These are phyloP conservation scores for Lepus townsendii DNA, from an alignment of 2,797 vertebrate genomes.

Conservation along the genomic window DNA sequence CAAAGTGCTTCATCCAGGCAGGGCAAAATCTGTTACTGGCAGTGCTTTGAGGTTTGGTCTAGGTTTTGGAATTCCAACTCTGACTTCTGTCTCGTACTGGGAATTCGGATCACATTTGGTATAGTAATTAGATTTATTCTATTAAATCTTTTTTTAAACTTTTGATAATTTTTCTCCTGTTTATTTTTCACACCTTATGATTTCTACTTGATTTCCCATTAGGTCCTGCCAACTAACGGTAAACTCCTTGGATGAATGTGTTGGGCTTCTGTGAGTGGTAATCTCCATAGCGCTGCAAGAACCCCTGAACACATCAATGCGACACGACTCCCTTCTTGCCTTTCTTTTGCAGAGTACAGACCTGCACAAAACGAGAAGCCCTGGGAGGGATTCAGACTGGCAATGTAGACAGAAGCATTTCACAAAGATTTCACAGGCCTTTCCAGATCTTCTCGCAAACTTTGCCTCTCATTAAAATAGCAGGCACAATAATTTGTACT, in stretches of 20 bases:
- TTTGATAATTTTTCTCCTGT: constrained; percentile 68
- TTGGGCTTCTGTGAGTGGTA: constrained; percentile 56
- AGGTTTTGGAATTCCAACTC: background rate
- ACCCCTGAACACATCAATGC: constrained; percentile 51
- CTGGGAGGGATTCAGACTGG: background rate
- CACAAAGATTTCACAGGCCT: constrained; percentile 9
- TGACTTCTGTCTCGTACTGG: background rate
- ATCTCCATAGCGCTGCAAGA: constrained; percentile 17
- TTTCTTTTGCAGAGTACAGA: background rate
- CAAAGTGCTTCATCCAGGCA: background rate
- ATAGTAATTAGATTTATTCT: constrained; percentile 52
- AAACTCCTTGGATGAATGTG: constrained; percentile 33
- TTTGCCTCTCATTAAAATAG: constrained; percentile 48
- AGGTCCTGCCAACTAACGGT: constrained; percentile 55
- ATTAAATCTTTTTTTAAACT: constrained; percentile 31
- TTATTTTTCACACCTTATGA: constrained; percentile 73
- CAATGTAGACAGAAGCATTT: background rate
- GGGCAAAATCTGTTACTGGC: background rate
- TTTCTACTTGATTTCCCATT: constrained; percentile 77
- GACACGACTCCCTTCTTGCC: background rate
- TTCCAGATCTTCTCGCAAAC: background rate
- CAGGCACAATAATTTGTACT: background rate
- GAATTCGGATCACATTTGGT: constrained; percentile 16
- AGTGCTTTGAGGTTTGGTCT: background rate
- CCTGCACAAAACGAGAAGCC: background rate